Conservation (phyloP, 2,797 vertebrate genomes). For the Danio choprae region DNA sequence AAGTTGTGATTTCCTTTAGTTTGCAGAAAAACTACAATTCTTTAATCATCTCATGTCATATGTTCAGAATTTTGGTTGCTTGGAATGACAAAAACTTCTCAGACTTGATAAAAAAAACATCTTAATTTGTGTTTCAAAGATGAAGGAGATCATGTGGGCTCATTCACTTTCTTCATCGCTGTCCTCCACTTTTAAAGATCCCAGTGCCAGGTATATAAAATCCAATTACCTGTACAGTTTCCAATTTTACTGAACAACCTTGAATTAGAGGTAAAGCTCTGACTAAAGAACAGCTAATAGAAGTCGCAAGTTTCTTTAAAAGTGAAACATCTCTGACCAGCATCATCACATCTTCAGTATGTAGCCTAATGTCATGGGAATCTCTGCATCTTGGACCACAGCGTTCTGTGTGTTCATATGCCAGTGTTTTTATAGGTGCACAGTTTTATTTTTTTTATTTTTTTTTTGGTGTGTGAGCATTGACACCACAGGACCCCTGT, state of each 20-base stretch:
- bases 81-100: background rate
- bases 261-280: conserved; percentile 10
- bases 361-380: conserved; percentile 33
- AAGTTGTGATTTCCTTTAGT: background rate
- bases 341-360: background rate
- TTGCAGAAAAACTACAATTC: background rate
- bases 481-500: conserved; percentile 20
- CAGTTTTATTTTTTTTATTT: conserved; percentile 6
- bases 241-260: conserved; percentile 33
- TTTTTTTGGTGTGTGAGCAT: conserved; percentile 18
- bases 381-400: background rate
- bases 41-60: background rate
- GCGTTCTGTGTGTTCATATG: conserved; percentile 22
- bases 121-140: background rate
- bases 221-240: conserved; percentile 26
- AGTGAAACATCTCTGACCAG: conserved; percentile 6
- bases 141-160: too few relatives aligned
- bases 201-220: conserved; percentile 10
- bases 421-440: conserved; percentile 27
- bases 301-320: conserved; percentile 11
- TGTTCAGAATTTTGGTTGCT: background rate
- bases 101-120: background rate
- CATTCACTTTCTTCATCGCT: background rate
- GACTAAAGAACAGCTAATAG: background rate
- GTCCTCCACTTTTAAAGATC: background rate